Evolutionary conservation across 2,888 invertebrate genomes (phyloP).

Genomic region (Girardia tigrina): DNA sequence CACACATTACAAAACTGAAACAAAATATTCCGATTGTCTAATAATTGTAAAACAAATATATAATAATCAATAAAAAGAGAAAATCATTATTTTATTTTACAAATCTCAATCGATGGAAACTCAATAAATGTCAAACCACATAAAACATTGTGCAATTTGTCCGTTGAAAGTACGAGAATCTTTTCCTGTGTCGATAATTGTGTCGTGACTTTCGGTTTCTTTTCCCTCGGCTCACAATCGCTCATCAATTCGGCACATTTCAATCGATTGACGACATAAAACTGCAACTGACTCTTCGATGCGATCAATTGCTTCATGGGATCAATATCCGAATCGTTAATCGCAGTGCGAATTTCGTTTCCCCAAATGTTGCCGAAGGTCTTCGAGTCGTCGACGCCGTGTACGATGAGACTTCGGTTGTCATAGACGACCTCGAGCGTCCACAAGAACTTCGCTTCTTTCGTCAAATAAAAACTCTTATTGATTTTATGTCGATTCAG

Average conservation of each 20-base stretch:
- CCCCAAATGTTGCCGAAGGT: not conserved
- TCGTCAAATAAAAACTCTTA: not conserved
- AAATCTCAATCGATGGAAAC: not conserved
- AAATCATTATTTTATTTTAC: not conserved
- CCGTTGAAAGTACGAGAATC: not conserved
- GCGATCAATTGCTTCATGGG: not conserved
- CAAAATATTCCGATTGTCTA: too few species aligned
- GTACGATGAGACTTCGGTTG: not conserved
- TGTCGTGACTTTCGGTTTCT: not conserved
- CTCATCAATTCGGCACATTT: not conserved
- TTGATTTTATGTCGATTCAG: not conserved
- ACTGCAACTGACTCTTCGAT: not conserved
- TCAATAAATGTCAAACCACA: not conserved
- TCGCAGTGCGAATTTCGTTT: not conserved
- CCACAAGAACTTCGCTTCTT: not conserved
- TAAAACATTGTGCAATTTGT: slow-evolving; percentile 8
- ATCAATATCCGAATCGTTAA: not conserved
- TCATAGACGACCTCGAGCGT: not conserved
- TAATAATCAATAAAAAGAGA: not conserved
- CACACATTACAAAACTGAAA: too few species aligned
- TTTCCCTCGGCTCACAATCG: not conserved
- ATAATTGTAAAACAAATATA: not conserved
- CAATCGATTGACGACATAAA: not conserved
- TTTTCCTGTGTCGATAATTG: not conserved
- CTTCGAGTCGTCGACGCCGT: not conserved